phyloP scores from a whole-genome alignment of 2,113 vertebrate genomes.

The Anhinga rufa region DNA sequence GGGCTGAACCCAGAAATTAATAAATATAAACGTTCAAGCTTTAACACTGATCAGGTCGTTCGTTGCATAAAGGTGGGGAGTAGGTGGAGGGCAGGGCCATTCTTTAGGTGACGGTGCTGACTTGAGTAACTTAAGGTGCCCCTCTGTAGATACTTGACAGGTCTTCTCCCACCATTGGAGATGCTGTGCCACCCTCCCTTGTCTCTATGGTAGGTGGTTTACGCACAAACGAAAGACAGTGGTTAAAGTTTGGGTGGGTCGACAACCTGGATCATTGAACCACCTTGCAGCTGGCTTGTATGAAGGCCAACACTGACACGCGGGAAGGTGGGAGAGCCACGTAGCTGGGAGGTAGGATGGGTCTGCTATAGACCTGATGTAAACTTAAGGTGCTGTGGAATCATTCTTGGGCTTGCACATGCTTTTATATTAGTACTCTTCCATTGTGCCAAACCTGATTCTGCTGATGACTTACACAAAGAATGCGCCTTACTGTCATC shows the following conservation, averaged over 20 bases:
- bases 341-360: neutral
- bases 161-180: neutral
- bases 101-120: neutral
- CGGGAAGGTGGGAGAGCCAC: neutral
- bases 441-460: neutral
- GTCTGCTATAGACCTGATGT: neutral
- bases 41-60: neutral
- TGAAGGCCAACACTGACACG: neutral
- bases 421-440: neutral
- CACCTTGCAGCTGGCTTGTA: neutral
- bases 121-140: neutral
- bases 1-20: neutral
- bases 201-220: neutral
- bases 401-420: neutral
- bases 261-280: neutral
- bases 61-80: neutral
- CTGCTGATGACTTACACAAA: neutral
- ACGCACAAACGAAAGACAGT: neutral
- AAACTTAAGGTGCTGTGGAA: neutral
- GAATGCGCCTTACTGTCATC: neutral
- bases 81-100: neutral
- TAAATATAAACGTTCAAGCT: neutral
- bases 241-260: neutral
- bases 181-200: neutral
- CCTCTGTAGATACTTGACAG: neutral